Evolutionary conservation across 35 echinoderm and acorn worm genomes (phyloP), one percentile per base, ranked within the genome.

Genomic region (Eucidaris tribuloides): DNA sequence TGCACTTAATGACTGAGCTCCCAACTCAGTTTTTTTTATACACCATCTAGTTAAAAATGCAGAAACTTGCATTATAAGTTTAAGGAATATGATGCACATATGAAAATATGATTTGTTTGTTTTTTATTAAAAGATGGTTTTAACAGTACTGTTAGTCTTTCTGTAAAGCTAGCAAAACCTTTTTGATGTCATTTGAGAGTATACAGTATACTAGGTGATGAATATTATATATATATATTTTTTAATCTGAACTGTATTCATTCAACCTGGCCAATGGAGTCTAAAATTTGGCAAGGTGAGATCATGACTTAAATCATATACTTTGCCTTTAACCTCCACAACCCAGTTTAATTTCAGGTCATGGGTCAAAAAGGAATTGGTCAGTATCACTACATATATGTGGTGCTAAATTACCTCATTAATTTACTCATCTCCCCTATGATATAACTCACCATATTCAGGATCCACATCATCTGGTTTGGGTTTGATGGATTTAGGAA

Each of bases 401-500:
- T 78, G 3, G 3, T 45, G 25, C 11, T 13, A 42, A 7, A 44
- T 19, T 4, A 78, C 18, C 46, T 78, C 25, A n/a, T 27, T 13
- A 23, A n/a, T 79, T 39, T 3, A 54, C 34, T 24, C 29, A 54
- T 28, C 24, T 11, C 24, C 7, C 43, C 18, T 30, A 54, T 2
- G 22, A 0, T 61, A 20, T 58, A 19, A 59, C 76, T 70, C 54
- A 91, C 89, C 89, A 71, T 91, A 85, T 7, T 91, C 41, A 39
- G 82, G 41, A 43, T 91, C 89, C 37, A 91, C 49, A 72, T 91
- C 89, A 71, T 91, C 89, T 49, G 82, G 71, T 58, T 56, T 78
- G 22, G 89, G 89, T 79, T 85, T 85, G 37, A 56, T 18, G 24
- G 50, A 38, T 22, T 55, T 35, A 62, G 42, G 71, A n/a, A 78